These are phyloP conservation scores for Melieria omissa DNA, from an alignment of 2,888 invertebrate species.

Conservation along the genomic window DNA sequence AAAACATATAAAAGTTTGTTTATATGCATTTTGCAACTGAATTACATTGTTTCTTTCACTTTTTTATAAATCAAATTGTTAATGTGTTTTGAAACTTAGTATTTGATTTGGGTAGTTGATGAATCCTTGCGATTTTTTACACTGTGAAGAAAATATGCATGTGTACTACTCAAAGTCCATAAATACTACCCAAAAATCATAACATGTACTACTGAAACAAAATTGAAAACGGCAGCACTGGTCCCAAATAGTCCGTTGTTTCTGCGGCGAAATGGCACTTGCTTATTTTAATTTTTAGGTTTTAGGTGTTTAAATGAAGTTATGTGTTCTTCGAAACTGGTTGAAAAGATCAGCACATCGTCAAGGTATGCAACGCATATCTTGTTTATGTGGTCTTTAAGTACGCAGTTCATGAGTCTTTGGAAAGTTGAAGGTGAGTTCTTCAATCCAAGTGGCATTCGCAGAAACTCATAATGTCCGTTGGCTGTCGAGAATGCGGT, in stretches of 20 bases:
- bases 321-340: constrained; percentile 19
- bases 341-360: constrained; percentile 16
- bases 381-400: constrained; percentile 16
- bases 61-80: too few relatives aligned
- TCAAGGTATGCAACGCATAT: constrained; percentile 16
- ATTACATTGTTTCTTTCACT: too few relatives aligned
- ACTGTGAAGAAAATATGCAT: too few relatives aligned
- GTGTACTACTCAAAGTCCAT: too few relatives aligned
- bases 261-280: neutral
- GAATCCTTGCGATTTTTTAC: too few relatives aligned
- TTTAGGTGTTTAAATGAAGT: constrained; percentile 5
- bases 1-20: too few relatives aligned
- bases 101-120: too few relatives aligned
- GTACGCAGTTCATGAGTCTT: constrained; percentile 6
- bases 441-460: constrained; percentile 19
- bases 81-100: too few relatives aligned
- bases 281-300: constrained; percentile 5
- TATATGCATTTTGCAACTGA: too few relatives aligned
- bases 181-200: too few relatives aligned
- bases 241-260: neutral
- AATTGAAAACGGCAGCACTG: too few relatives aligned
- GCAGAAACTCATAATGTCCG: constrained; percentile 3
- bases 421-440: constrained; percentile 16
- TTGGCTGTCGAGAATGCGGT: constrained; percentile 12
- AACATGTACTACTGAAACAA: too few relatives aligned